phyloP scores from a whole-genome alignment of 1,140 invertebrate species.

The Drosophila ficusphila region DNA sequence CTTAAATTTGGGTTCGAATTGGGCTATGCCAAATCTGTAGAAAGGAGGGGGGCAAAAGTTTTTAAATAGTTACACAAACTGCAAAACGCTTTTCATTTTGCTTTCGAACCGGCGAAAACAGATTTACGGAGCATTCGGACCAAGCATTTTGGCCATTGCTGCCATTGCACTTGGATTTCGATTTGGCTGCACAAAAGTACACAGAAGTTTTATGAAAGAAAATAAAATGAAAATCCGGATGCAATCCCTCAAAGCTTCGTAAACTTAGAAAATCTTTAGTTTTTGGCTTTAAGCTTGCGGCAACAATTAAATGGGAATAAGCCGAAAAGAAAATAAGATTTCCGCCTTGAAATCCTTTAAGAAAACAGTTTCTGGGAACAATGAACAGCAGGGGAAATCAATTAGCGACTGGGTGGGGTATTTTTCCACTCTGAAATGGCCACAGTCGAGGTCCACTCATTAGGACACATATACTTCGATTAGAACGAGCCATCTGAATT shows the following conservation, averaged over 20 bases:
- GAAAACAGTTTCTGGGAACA: slow-evolving; percentile 2
- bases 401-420: slow-evolving; percentile 19
- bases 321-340: slow-evolving; percentile 17
- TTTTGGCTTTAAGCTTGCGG: slow-evolving; percentile 53
- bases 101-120: slow-evolving; percentile 38
- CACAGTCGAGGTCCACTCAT: slow-evolving; percentile 23
- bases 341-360: slow-evolving; percentile 3
- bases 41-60: slow-evolving; percentile 42
- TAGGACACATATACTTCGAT: slow-evolving; percentile 1
- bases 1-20: slow-evolving; percentile 20
- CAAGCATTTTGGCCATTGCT: slow-evolving; percentile 27
- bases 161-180: slow-evolving; percentile 60
- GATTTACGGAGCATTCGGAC: slow-evolving; percentile 59
- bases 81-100: slow-evolving; percentile 61
- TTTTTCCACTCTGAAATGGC: slow-evolving; percentile 27
- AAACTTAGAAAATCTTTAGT: slow-evolving; percentile 45
- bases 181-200: slow-evolving; percentile 66
- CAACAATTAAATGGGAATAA: slow-evolving; percentile 68
- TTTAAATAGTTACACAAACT: slow-evolving; percentile 71
- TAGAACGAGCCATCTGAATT: neutral
- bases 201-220: slow-evolving; percentile 74
- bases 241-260: slow-evolving; percentile 40
- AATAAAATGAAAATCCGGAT: slow-evolving; percentile 70
- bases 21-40: neutral
- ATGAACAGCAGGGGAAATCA: slow-evolving; percentile 13